A percentile compares a stretch with the other conserved stretches of the same genome.
Evolutionary conservation across 1,140 invertebrate species (phyloP).

Genomic region (Cotesia typhae): DNA sequence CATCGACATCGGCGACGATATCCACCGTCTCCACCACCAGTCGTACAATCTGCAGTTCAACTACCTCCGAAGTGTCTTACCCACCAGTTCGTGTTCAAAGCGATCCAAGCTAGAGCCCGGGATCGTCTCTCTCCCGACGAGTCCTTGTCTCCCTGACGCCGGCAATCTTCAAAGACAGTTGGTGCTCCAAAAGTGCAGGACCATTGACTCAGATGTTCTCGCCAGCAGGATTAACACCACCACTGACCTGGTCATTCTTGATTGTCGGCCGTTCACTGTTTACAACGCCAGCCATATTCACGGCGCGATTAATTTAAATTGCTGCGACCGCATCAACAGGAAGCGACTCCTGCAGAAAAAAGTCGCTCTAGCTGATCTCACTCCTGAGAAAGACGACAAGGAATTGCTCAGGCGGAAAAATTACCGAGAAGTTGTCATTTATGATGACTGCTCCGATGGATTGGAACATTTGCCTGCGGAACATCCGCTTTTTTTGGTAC

Average conservation of each 20-base stretch:
- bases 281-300: conserved; percentile 78
- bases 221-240: conserved; percentile 33
- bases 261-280: conserved; percentile 77
- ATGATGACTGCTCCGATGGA: conserved; percentile 74
- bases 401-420: conserved; percentile 69
- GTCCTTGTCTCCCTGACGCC: conserved; percentile 67
- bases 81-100: conserved; percentile 50
- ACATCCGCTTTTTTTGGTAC: conserved; percentile 74
- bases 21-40: conserved; percentile 32
- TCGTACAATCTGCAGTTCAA: conserved; percentile 32
- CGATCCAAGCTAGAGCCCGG: conserved; percentile 68
- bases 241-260: conserved; percentile 69
- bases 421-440: conserved; percentile 73
- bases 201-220: conserved; percentile 48
- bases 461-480: conserved; percentile 68
- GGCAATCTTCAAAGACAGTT: conserved; percentile 66
- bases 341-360: conserved; percentile 75
- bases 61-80: conserved; percentile 34
- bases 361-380: conserved; percentile 74
- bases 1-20: conserved; percentile 38
- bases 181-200: conserved; percentile 56
- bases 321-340: conserved; percentile 77
- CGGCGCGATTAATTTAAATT: conserved; percentile 80
- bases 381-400: conserved; percentile 72
- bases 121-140: conserved; percentile 66